Base-by-base conservation (phyloP, 2,797 vertebrate genomes). In the Cirrhinus molitorella region DNA sequence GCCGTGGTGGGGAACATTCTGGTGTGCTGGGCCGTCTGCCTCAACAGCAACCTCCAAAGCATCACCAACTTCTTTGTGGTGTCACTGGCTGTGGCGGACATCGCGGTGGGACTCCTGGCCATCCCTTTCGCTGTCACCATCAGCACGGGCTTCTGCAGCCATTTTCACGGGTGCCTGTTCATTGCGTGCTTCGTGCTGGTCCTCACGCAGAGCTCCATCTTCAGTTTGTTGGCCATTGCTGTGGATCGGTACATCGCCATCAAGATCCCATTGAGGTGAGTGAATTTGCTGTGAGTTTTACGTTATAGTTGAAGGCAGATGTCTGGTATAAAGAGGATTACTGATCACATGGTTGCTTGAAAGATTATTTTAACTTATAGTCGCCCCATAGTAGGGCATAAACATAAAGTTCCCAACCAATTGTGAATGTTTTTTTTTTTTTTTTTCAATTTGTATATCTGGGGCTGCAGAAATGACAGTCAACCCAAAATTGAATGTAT, bases 61-160 rank as follows among this genome's bases (percentile, higher is more conserved):
- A 97, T 98, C 94, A 99, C 98, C 90, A 99, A 99, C 94, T 98
- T 96, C 88, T 99, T 99, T 0, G 96, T 99, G 92, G 97, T 97
- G 79, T 99, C 98, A 0, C 91, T 99, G 91, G 98, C 98, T 0
- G 95, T 95, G 10, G 98, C 98, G 0, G 98, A 99, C 90, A 97
- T 99, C 0, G 98, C 98, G 0, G 98, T 99, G 88, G 98, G 98
- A 0, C 92, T 99, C 79, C 95, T 99, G 28, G 98, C 97, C 28
- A 97, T 99, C 81, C 98, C 98, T n/a, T 99, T 99, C 0, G 96
- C 98, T 73, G 95, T 99, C 90, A 94, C 95, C 84, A 97, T 95
- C 94, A 99, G 98, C 90, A 96, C 90, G 0, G 98, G 98, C 34
- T 98, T 99, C 93, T 99, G 97, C 47, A 95, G 96, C 3, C 91